Conservation (phyloP, 2,797 vertebrate species). For the Tokudaia tokunoshimensis region DNA sequence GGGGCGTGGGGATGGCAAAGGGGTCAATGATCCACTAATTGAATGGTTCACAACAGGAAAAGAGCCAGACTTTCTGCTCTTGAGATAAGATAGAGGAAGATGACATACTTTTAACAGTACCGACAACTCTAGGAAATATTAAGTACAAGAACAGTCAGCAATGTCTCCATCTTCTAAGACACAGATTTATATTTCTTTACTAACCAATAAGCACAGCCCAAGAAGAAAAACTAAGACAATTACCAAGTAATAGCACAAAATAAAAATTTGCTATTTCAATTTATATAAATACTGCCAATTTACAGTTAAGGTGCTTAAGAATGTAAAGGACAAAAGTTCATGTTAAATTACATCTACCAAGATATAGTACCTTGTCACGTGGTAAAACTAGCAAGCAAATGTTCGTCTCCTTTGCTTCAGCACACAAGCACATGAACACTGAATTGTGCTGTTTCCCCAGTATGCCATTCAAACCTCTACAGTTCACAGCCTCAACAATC, state of each 20-base stretch:
- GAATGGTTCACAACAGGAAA: constrained; percentile 64
- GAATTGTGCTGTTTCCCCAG: not conserved
- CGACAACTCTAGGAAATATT: constrained; percentile 56
- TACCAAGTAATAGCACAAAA: constrained; percentile 46
- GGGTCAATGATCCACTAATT: constrained; percentile 61
- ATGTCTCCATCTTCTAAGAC: constrained; percentile 58
- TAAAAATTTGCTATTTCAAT: constrained; percentile 16
- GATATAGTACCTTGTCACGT: not conserved
- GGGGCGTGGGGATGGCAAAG: not conserved
- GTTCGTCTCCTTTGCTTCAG: constrained; percentile 2
- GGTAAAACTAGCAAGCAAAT: not conserved
- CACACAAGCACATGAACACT: not conserved
- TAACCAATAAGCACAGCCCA: constrained; percentile 56
- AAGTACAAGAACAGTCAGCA: constrained; percentile 60
- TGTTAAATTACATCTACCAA: constrained; percentile 34
- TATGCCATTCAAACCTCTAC: not conserved
- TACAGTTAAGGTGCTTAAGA: constrained; percentile 19
- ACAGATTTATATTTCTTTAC: constrained; percentile 61
- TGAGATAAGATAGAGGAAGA: constrained; percentile 63
- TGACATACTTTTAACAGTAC: constrained; percentile 55
- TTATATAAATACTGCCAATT: not conserved
- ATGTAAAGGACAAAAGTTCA: constrained; percentile 5
- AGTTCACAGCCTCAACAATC: not conserved
- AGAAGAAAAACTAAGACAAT: constrained; percentile 46
- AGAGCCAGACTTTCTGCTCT: constrained; percentile 56